phyloP scores from a whole-genome alignment of 1,140 invertebrate genomes.

The Gryllus bimaculatus region DNA sequence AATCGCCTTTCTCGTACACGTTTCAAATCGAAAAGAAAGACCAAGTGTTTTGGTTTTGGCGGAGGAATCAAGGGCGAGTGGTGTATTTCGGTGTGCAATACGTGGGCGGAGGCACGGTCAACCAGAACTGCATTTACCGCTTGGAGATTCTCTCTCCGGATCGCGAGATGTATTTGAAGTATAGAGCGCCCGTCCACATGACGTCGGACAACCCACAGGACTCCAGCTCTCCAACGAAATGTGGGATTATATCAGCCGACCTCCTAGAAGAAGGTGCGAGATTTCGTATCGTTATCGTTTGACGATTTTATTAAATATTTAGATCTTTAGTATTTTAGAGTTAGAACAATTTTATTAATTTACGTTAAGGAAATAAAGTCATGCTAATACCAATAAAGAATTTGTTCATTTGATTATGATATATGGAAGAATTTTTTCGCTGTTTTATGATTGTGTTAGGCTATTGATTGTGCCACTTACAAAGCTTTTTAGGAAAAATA shows the following conservation, averaged over 20 bases:
- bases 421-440: no score
- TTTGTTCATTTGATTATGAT: no score
- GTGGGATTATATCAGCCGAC: not conserved
- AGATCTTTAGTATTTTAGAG: no score
- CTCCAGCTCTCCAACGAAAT: not conserved
- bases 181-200: not conserved
- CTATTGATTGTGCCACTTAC: no score
- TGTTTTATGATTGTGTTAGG: no score
- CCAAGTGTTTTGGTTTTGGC: not conserved
- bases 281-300: not conserved
- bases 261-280: not conserved
- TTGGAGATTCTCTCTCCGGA: not conserved
- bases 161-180: not conserved
- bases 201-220: not conserved
- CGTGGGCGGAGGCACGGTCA: not conserved
- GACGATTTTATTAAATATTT: not conserved
- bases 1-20: not conserved
- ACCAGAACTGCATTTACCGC: not conserved
- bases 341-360: no score
- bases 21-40: not conserved
- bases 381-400: no score
- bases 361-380: no score
- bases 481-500: no score
- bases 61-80: not conserved
- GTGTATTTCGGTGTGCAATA: not conserved